phyloP scores from a whole-genome alignment of 2,888 invertebrate genomes.

The Lithodes maja region DNA sequence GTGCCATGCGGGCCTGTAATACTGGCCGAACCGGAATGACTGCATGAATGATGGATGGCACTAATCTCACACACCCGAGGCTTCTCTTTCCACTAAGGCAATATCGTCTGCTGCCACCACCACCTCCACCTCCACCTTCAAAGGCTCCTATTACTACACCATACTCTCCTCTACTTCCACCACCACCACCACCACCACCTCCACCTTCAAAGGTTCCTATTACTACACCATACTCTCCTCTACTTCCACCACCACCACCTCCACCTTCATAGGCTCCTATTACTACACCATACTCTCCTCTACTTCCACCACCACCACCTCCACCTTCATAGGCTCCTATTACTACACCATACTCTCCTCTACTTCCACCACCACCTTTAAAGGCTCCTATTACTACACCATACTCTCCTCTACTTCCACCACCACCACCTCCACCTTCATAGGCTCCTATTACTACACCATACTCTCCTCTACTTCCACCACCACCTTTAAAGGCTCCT shows the following conservation, averaged over 20 bases:
- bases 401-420: neutral
- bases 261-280: neutral
- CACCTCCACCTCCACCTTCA: too few species aligned
- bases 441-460: neutral
- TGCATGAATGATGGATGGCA: constrained; percentile 53
- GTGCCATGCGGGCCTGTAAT: constrained; percentile 48
- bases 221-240: neutral
- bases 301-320: neutral
- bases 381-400: too few species aligned
- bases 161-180: neutral
- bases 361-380: too few species aligned
- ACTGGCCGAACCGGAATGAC: constrained; percentile 35
- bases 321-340: neutral
- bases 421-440: neutral
- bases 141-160: neutral
- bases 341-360: too few species aligned
- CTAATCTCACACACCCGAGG: constrained; percentile 40
- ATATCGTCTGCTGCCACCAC: neutral
- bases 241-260: neutral
- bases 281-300: neutral
- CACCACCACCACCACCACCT: neutral
- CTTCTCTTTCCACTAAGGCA: neutral
- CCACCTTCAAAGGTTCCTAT: neutral
- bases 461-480: neutral
- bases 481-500: neutral